Percentiles rank a stretch among this genome's conserved stretches.
Evolutionary conservation across 1,140 invertebrate genomes (phyloP).

Genomic region (Listronotus oregonensis): DNA sequence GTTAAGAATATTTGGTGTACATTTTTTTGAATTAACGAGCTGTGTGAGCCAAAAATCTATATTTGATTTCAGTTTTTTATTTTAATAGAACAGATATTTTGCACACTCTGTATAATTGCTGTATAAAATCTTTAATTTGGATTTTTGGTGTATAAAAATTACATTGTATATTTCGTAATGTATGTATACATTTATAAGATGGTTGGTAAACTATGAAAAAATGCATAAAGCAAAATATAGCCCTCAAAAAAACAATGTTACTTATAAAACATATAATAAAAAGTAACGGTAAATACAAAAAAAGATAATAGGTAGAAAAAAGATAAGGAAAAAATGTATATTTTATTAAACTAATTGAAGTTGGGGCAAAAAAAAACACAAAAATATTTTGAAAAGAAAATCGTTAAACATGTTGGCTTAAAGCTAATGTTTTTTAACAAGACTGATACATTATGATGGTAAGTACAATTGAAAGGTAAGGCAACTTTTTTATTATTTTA

Average conservation of each 20-base stretch:
- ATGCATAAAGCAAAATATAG: neutral
- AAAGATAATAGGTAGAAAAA: conserved; percentile 24
- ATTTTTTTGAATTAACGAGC: conserved; percentile 33
- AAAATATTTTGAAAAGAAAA: conserved; percentile 20
- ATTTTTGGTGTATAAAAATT: conserved; percentile 21
- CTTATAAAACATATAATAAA: neutral
- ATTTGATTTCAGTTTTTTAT: neutral
- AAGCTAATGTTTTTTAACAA: no score
- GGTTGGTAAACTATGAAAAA: conserved; percentile 7
- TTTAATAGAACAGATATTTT: neutral
- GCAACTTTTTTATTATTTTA: no score
- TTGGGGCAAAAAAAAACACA: conserved; percentile 26
- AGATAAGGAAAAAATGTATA: conserved; percentile 18
- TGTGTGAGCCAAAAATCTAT: conserved; percentile 30
- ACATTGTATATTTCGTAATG: conserved; percentile 9
- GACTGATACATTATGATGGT: no score
- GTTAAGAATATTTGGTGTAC: conserved; percentile 5
- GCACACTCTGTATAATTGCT: neutral
- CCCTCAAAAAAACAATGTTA: conserved; percentile 1
- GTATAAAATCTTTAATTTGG: conserved; percentile 8
- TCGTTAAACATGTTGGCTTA: neutral
- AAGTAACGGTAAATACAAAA: neutral
- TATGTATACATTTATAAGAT: neutral
- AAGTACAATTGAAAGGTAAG: no score
- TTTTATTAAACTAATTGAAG: conserved; percentile 22